Percentiles rank a stretch among this genome's conserved stretches.
These are phyloP conservation scores for Sceloporus undulatus DNA, from an alignment of 2,113 vertebrate species.

Conservation along the genomic window DNA sequence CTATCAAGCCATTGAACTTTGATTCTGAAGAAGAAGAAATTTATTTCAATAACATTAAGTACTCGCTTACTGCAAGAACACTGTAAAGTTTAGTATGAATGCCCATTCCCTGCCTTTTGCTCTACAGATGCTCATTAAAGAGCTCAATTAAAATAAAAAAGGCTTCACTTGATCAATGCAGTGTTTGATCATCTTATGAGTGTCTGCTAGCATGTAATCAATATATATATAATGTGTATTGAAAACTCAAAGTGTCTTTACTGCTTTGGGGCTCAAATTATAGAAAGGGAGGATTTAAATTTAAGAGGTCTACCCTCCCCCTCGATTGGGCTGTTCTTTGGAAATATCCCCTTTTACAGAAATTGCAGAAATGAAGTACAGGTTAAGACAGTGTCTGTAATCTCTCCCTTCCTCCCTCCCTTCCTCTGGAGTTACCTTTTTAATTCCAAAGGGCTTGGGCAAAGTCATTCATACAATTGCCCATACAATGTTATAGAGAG, in stretches of 20 bases:
- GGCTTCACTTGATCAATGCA: not conserved
- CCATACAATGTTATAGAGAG: too few relatives aligned
- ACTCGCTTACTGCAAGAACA: not conserved
- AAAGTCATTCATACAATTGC: too few relatives aligned
- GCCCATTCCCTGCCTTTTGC: constrained; percentile 4
- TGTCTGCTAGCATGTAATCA: too few relatives aligned
- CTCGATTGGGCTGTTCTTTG: too few relatives aligned
- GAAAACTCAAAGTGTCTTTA: not conserved
- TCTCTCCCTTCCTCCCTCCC: too few relatives aligned
- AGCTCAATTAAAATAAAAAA: constrained; percentile 38
- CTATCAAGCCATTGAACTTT: not conserved
- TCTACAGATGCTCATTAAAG: not conserved
- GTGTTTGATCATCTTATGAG: not conserved
- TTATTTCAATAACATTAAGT: constrained; percentile 45
- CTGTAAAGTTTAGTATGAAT: constrained; percentile 15
- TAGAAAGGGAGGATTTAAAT: not conserved
- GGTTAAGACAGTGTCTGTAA: too few relatives aligned
- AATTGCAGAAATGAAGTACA: too few relatives aligned
- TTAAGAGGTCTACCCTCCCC: not conserved
- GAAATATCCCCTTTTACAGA: not conserved
- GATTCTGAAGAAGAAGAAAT: constrained; percentile 34
- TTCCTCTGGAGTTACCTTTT: too few relatives aligned
- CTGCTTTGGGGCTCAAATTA: not conserved
- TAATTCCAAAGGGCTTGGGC: too few relatives aligned
- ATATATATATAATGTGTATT: not conserved